A percentile compares a stretch with the other conserved stretches of the same genome.
Conservation (phyloP, 1,140 invertebrate genomes). For the Ptiloglossa arizonensis region DNA sequence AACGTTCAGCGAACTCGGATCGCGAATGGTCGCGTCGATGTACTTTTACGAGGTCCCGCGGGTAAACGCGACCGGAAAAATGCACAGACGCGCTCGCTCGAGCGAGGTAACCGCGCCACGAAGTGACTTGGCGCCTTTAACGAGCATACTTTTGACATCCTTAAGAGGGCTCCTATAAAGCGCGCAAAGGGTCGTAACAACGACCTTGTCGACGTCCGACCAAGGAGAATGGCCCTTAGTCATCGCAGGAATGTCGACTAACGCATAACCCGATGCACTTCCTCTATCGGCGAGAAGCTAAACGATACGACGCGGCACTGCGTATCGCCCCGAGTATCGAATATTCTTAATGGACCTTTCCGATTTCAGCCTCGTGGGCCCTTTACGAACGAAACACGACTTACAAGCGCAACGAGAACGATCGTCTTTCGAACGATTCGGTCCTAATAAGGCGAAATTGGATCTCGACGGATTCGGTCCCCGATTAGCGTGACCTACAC, state of each 20-base stretch:
- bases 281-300: conserved; percentile 37
- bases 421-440: too few species aligned
- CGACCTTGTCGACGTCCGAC: conserved; percentile 62
- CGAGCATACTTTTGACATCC: conserved; percentile 60
- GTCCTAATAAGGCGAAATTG: too few species aligned
- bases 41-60: conserved; percentile 41
- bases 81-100: too few species aligned
- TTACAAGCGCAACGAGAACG: too few species aligned
- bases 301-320: conserved; percentile 23
- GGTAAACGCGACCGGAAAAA: too few species aligned
- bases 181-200: conserved; percentile 59
- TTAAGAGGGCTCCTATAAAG: conserved; percentile 53
- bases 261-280: conserved; percentile 49
- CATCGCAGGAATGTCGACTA: conserved; percentile 65
- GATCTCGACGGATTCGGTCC: too few species aligned
- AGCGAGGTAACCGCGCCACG: conserved; percentile 4
- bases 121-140: conserved; percentile 62
- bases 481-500: too few species aligned
- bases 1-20: conserved; percentile 9
- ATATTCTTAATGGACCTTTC: conserved; percentile 44
- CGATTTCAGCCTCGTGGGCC: neutral
- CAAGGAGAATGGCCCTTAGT: conserved; percentile 58
- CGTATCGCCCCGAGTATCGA: conserved; percentile 29
- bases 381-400: neutral
- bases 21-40: conserved; percentile 41